These are phyloP conservation scores for Agrochola lota DNA, from an alignment of 2,888 invertebrate genomes.

Conservation along the genomic window DNA sequence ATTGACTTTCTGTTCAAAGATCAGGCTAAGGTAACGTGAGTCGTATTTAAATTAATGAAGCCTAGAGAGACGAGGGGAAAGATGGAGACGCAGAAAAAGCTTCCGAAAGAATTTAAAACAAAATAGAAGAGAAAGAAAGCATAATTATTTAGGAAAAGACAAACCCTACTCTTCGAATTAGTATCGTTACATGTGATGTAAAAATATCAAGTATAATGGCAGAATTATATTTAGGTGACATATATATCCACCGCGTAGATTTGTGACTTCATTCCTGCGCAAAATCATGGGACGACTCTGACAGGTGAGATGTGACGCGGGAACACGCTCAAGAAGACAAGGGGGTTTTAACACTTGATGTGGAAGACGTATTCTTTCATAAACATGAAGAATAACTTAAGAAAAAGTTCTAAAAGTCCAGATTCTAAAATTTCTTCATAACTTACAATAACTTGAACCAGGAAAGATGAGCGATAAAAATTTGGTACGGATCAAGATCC, in stretches of 20 bases:
- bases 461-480: not conserved
- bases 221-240: not conserved
- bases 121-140: not conserved
- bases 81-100: not conserved
- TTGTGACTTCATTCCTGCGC: slow-evolving; percentile 83
- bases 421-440: not conserved
- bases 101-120: not conserved
- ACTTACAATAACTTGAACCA: not conserved
- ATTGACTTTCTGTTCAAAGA: not conserved
- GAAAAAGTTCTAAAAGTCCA: too few relatives aligned
- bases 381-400: not conserved
- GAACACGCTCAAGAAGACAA: slow-evolving; percentile 67
- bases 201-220: too few relatives aligned
- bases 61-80: too few relatives aligned
- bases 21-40: not conserved
- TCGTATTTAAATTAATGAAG: not conserved
- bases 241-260: slow-evolving; percentile 75
- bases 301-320: slow-evolving; percentile 79
- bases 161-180: not conserved
- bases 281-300: slow-evolving; percentile 79
- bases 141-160: too few relatives aligned
- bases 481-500: not conserved
- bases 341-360: not conserved
- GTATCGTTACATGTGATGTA: not conserved
- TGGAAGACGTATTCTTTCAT: not conserved